phyloP scores from a whole-genome alignment of 2,888 invertebrate genomes.

The Hermaeophaga mercurialis region DNA sequence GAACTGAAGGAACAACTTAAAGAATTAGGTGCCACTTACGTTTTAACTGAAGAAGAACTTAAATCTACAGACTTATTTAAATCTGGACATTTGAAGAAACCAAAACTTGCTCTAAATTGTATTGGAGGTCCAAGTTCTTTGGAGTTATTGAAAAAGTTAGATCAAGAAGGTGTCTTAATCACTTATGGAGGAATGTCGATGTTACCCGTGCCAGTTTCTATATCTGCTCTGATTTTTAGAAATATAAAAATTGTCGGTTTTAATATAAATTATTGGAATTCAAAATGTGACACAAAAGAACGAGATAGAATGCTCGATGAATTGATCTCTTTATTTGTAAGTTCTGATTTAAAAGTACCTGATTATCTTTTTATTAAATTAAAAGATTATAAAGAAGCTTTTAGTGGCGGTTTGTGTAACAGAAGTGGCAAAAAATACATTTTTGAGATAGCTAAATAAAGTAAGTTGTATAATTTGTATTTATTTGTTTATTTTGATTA shows the following conservation, averaged over 20 bases:
- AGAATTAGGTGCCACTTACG: conserved; percentile 71
- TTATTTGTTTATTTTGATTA: too few species aligned
- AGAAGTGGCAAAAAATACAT: conserved; percentile 82
- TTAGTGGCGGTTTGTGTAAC: conserved; percentile 76
- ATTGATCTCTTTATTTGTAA: conserved; percentile 70
- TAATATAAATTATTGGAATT: too few species aligned
- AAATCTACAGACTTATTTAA: conserved; percentile 61
- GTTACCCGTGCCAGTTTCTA: conserved; percentile 81
- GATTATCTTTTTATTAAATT: conserved; percentile 72
- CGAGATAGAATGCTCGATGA: conserved; percentile 76
- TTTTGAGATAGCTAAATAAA: conserved; percentile 57
- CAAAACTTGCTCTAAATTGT: conserved; percentile 89
- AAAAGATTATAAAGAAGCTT: conserved; percentile 73
- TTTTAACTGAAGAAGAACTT: too few species aligned
- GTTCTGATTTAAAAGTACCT: conserved; percentile 75
- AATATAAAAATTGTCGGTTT: conserved; percentile 48
- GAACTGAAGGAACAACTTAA: conserved; percentile 68
- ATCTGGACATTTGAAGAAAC: conserved; percentile 62
- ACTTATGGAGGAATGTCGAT: conserved; percentile 96
- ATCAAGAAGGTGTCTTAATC: conserved; percentile 76
- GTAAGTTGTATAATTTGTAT: too few species aligned
- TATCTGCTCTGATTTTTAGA: conserved; percentile 81
- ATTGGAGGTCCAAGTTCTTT: conserved; percentile 89
- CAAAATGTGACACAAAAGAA: conserved; percentile 46
- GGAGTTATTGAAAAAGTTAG: conserved; percentile 77